Conservation (phyloP, 2,113 vertebrate species). For the Cyprinodon variegatus region DNA sequence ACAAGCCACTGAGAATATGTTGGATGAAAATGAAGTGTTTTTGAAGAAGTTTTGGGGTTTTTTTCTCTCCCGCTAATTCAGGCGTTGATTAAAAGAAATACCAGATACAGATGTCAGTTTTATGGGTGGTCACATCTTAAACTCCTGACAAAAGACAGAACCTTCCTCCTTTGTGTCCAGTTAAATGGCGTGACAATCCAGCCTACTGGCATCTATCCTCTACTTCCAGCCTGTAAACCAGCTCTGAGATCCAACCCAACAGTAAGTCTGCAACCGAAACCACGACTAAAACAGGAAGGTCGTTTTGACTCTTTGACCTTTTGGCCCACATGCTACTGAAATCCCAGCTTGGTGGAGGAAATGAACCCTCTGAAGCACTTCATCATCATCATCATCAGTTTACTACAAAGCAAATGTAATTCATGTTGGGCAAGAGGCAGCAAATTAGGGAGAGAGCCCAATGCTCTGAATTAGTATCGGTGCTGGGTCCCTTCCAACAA, state of each 20-base stretch:
- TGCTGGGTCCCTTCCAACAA: constrained; percentile 3
- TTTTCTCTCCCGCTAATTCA: constrained; percentile 19
- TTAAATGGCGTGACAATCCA: constrained; percentile 65
- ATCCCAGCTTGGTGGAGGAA: constrained; percentile 47
- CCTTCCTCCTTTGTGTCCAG: constrained; percentile 65
- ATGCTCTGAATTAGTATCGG: constrained; percentile 22
- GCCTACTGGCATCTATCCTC: constrained; percentile 52
- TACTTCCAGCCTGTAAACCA: constrained; percentile 41
- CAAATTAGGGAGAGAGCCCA: constrained; percentile 24
- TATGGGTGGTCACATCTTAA: constrained; percentile 73
- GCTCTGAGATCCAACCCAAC: constrained; percentile 35
- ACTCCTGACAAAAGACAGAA: constrained; percentile 56
- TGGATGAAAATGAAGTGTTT: not conserved
- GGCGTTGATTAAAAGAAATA: constrained; percentile 52
- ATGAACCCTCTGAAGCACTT: constrained; percentile 43
- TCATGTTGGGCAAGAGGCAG: constrained; percentile 21
- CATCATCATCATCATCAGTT: constrained; percentile 56
- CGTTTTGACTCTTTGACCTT: constrained; percentile 49
- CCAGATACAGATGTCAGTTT: constrained; percentile 61
- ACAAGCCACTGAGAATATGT: no score
- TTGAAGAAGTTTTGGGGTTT: no score
- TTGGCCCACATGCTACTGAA: constrained; percentile 42
- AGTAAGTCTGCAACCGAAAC: constrained; percentile 52
- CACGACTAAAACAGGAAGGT: constrained; percentile 12
- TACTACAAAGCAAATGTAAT: constrained; percentile 44